A percentile compares a stretch with the other conserved stretches of the same genome.
These are phyloP conservation scores for Hylaea fasciaria DNA, from an alignment of 2,888 invertebrate genomes.

Conservation along the genomic window DNA sequence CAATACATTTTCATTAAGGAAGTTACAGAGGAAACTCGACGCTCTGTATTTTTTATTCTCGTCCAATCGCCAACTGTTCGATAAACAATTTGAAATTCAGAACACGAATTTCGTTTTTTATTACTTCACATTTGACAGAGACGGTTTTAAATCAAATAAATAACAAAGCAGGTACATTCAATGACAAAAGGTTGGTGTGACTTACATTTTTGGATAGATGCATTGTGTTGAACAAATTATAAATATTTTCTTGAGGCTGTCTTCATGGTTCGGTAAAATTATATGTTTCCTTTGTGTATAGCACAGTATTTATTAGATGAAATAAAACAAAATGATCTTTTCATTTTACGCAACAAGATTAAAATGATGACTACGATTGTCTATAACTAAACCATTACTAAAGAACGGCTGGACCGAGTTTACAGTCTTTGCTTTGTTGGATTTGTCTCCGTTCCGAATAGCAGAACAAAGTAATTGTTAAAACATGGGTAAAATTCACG, in stretches of 20 bases:
- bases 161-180: conserved; percentile 2
- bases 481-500: too few species aligned
- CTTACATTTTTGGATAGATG: conserved; percentile 11
- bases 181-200: conserved; percentile 19
- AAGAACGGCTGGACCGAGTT: too few species aligned
- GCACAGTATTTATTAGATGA: background rate
- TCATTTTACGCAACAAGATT: too few species aligned
- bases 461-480: too few species aligned
- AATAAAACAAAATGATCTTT: too few species aligned
- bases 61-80: conserved; percentile 10
- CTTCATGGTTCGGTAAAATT: background rate
- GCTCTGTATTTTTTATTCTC: conserved; percentile 19
- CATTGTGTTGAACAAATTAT: conserved; percentile 1
- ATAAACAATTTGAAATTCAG: conserved; percentile 30
- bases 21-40: conserved; percentile 23
- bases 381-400: too few species aligned
- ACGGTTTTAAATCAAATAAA: conserved; percentile 10
- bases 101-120: conserved; percentile 30
- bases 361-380: too few species aligned
- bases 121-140: conserved; percentile 15
- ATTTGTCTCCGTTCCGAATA: too few species aligned
- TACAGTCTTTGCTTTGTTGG: too few species aligned
- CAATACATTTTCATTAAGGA: conserved; percentile 21
- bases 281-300: background rate
- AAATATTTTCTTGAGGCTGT: background rate